Base-by-base conservation (phyloP, 1,140 invertebrate species). In the Dolichoris vasculosae region DNA sequence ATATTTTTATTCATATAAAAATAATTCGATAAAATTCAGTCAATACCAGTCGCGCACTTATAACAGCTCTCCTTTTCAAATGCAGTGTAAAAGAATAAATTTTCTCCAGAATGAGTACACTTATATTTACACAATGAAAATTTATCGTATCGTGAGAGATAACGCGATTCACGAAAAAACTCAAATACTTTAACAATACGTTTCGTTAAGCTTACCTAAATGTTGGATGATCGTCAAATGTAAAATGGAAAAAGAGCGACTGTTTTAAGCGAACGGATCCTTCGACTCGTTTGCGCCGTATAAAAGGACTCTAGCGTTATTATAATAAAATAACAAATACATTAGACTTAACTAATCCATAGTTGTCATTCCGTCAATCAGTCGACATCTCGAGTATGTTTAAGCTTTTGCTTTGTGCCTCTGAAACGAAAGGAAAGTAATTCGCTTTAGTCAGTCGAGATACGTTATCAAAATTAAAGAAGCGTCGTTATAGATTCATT, bases 261-360 rank as follows among this genome's bases (percentile, higher is more conserved):
- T 83, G 81, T 86, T 78, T 85, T 87, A 85, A 87, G 86, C 88
- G 86, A 83, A 87, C 83, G 80, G 84, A 76, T 88, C 82, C 76
- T 86, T 88, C 82, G 84, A 88, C 86, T 67, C 59, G 81, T 88
- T 88, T 78, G 86, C 51, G 35, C 82, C 26, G 87, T 88, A 84
- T 87, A 86, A 89, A 85, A 86, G 86, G 64, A 88, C 86, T 85
- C 84, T 83, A 87, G 86, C 83, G 77, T 88, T 86, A 82, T 88
- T 87, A 85, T 88, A 89, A 90, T 87, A 90, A 91, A 89, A 87
- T 92, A 92, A 91, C 89, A 89, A 91, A 92, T 90, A 92, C 89
- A 87, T 87, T 90, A 89, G 11, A 64, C 87, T 88, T 90, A 89
- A 88, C 90, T 91, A 91, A 89, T 91, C 89, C 88, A 67, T 88